These are phyloP conservation scores for Montipora capricornis DNA, from an alignment of 64 coral and sea anemone genomes.

Conservation along the genomic window DNA sequence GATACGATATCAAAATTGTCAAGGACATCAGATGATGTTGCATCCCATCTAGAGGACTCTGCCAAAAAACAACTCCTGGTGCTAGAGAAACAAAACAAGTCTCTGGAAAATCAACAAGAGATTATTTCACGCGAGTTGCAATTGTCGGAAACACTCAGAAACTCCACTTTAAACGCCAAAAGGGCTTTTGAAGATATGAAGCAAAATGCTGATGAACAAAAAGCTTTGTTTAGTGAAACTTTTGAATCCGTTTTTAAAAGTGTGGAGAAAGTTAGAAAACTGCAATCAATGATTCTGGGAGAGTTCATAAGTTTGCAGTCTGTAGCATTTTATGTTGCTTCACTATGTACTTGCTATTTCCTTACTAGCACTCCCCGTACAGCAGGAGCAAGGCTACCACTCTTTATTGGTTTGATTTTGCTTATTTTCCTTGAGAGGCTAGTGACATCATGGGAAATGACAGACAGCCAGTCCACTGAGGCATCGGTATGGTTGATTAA, in stretches of 20 bases:
- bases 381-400: constrained; percentile 74
- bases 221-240: constrained; percentile 91
- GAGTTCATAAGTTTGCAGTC: constrained; percentile 96
- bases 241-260: constrained; percentile 92
- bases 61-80: constrained; percentile 73
- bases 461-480: not conserved
- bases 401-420: constrained; percentile 72
- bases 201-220: constrained; percentile 77
- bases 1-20: constrained; percentile 89
- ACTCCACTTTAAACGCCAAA: constrained; percentile 78
- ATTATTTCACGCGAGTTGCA: constrained; percentile 78
- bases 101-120: constrained; percentile 86
- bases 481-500: not conserved
- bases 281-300: constrained; percentile 92
- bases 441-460: constrained; percentile 77
- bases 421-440: constrained; percentile 80
- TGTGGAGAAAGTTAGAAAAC: constrained; percentile 81
- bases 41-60: constrained; percentile 84
- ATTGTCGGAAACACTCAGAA: constrained; percentile 72
- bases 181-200: constrained; percentile 94
- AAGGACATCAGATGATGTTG: constrained; percentile 86
- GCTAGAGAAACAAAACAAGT: constrained; percentile 81
- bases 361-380: constrained; percentile 90
- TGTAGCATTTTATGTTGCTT: constrained; percentile 90
- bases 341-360: constrained; percentile 88